Percentiles rank a stretch among this genome's conserved stretches.
Conservation (phyloP, 2,113 vertebrate genomes). For the Poeciliopsis prolifica region DNA sequence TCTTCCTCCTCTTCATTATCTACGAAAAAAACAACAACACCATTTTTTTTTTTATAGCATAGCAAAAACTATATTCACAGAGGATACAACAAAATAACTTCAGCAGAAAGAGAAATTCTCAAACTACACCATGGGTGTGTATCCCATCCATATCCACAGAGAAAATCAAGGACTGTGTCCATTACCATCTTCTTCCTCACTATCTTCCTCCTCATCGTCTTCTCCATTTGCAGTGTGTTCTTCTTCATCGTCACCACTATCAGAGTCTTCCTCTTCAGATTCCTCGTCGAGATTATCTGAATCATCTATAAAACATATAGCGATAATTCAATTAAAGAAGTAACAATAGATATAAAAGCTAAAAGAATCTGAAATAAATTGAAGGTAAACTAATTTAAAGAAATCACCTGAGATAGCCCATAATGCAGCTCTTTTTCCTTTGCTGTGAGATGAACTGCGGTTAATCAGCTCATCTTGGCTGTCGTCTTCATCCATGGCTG, state of each 20-base stretch:
- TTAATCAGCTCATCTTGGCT: slow-evolving; percentile 90
- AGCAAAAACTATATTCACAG: no score
- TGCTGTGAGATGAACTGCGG: slow-evolving; percentile 74
- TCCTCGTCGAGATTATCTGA: slow-evolving; percentile 77
- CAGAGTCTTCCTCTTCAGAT: slow-evolving; percentile 76
- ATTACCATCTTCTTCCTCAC: slow-evolving; percentile 79
- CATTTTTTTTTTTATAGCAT: background rate
- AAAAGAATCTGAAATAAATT: background rate
- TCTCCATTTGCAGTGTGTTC: slow-evolving; percentile 67
- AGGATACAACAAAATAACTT: no score
- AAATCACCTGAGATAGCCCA: slow-evolving; percentile 81
- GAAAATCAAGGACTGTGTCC: slow-evolving; percentile 26
- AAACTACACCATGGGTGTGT: no score
- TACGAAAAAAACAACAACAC: background rate
- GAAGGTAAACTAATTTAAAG: background rate
- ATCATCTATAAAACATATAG: slow-evolving; percentile 70
- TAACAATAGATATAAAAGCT: background rate
- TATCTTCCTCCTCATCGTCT: slow-evolving; percentile 68
- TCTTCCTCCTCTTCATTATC: slow-evolving; percentile 35
- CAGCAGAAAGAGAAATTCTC: no score
- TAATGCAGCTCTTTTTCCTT: slow-evolving; percentile 69
- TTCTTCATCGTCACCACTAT: slow-evolving; percentile 73
- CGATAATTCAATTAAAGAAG: background rate
- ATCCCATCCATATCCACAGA: background rate
- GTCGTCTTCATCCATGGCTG: slow-evolving; percentile 91